Evolutionary conservation across 2,888 invertebrate species (phyloP), one percentile per base, ranked within the genome.

Genomic region (Dynastes grantii): DNA sequence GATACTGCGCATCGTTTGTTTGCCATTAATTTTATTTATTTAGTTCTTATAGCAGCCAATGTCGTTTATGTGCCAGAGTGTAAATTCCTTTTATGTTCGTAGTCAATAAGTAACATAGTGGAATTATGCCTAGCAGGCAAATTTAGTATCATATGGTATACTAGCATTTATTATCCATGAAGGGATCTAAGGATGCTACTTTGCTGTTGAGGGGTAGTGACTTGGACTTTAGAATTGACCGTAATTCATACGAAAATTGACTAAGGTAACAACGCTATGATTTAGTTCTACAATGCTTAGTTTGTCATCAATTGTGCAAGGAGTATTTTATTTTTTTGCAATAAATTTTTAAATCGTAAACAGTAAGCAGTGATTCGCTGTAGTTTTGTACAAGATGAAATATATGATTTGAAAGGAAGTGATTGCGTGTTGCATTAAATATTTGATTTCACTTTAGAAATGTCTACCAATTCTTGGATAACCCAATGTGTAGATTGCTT

Each of bases 31-130:
- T 32, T 22, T 22, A 22, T 22, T 22, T 76, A 80, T 75, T 29
- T 61, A 29, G 37, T 16, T 64, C 81, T 9, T n/a, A 82, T 11
- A 51, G 37, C 51, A 4, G 78, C 27, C 29, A 82, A 71, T 13
- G 22, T 63, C 29, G 70, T 27, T 73, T 82, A 78, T 4, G 79
- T 68, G n/a, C 80, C 81, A 37, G 77, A 70, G 45, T 83, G 80
- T 1, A 80, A 45, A 16, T 70, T 76, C 55, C 73, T 71, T 22
- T 73, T 16, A 77, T 81, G 79, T 55, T 81, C 78, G 49, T 81
- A 16, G 53, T 32, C 53, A 11, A 83, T 76, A 2, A 82, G 65
- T 13, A 82, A 51, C 4, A 27, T 55, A 11, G 80, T 80, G 40
- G 82, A 29, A 22, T 29, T 16, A 78, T 80, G 79, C 53, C 76